These are phyloP conservation scores for Emydura subglobosa DNA, from an alignment of 2,113 vertebrate genomes.

Conservation along the genomic window DNA sequence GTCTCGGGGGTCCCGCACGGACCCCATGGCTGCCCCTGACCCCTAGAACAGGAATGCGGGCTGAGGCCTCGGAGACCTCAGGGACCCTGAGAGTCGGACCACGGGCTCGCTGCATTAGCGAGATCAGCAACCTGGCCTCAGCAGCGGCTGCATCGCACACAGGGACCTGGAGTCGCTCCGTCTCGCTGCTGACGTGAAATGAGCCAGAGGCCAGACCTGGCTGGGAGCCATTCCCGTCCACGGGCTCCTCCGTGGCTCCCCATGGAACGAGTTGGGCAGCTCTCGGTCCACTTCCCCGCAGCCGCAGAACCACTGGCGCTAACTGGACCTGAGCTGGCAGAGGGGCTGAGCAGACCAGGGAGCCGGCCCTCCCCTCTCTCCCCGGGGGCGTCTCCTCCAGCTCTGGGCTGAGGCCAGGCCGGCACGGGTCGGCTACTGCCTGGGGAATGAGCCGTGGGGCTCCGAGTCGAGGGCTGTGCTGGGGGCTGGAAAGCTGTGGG, in stretches of 20 bases:
- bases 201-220: background rate
- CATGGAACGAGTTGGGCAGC: background rate
- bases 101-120: background rate
- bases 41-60: background rate
- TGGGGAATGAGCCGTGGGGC: background rate
- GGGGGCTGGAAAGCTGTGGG: background rate
- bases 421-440: accelerated
- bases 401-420: background rate
- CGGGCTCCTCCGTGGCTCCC: background rate
- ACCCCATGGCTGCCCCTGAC: background rate
- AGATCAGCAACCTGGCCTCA: background rate
- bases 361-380: background rate
- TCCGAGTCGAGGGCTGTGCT: background rate
- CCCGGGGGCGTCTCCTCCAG: background rate
- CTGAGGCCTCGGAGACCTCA: background rate
- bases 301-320: background rate
- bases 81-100: background rate
- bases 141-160: background rate
- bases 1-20: background rate
- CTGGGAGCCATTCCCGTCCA: background rate
- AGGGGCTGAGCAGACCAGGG: background rate
- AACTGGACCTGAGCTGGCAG: background rate
- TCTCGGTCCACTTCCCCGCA: background rate
- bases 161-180: background rate
- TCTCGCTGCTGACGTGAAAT: background rate